A percentile compares a stretch with the other conserved stretches of the same genome.
Conservation (phyloP, 2,888 invertebrate species). For the Tetragonula carbonaria region DNA sequence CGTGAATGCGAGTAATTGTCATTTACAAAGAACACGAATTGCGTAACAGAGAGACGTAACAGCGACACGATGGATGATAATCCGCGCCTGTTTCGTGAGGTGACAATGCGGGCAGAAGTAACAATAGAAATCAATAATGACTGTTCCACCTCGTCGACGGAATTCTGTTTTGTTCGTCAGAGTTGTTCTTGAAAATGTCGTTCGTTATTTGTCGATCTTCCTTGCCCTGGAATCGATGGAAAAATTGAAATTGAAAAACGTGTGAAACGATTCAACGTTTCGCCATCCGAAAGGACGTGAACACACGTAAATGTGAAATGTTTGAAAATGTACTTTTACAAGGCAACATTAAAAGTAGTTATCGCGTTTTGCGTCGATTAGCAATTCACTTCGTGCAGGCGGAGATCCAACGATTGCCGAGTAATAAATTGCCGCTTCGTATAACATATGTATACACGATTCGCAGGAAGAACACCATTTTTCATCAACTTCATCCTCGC, state of each 20-base stretch:
- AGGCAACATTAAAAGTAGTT: not conserved
- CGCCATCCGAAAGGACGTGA: too few species aligned
- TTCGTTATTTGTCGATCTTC: too few species aligned
- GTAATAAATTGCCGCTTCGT: not conserved
- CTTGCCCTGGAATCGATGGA: too few species aligned
- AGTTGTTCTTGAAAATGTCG: too few species aligned
- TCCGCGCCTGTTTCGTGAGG: slow-evolving; percentile 8
- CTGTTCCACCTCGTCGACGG: not conserved
- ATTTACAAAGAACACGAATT: not conserved
- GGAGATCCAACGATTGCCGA: slow-evolving; percentile 3
- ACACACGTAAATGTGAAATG: not conserved
- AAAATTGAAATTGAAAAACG: not conserved
- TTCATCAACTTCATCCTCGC: slow-evolving; percentile 13
- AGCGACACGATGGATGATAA: slow-evolving; percentile 8
- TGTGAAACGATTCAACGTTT: not conserved
- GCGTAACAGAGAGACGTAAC: not conserved
- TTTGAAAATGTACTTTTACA: not conserved
- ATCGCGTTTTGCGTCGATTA: not conserved
- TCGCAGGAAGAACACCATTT: slow-evolving; percentile 16
- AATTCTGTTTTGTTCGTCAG: not conserved
- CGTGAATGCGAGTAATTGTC: slow-evolving; percentile 17
- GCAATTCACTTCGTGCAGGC: not conserved
- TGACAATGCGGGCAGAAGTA: slow-evolving; percentile 20
- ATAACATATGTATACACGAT: slow-evolving; percentile 11
- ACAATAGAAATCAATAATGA: not conserved